Conservation (phyloP, 2,113 vertebrate species). For the Cyphomyrus discorhynchus region DNA sequence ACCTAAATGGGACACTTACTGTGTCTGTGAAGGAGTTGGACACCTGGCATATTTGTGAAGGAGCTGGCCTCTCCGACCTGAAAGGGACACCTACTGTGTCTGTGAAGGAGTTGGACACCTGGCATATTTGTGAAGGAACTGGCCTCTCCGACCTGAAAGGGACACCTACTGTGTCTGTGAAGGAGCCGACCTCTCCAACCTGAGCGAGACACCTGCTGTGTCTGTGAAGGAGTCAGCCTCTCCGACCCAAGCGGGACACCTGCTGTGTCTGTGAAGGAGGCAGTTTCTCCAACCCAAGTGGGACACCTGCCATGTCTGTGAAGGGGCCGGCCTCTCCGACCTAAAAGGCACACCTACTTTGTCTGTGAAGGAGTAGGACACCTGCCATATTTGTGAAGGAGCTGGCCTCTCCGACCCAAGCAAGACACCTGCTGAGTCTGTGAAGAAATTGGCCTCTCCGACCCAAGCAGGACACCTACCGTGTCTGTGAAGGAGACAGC, state of each 20-base stretch:
- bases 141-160: not conserved
- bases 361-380: not conserved
- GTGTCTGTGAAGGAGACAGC: not conserved
- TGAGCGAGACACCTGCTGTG: not conserved
- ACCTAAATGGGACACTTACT: not conserved
- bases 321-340: not conserved
- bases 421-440: not conserved
- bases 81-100: not conserved
- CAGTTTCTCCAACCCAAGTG: not conserved
- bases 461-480: not conserved
- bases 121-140: not conserved
- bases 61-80: not conserved
- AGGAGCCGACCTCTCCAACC: not conserved
- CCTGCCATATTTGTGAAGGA: not conserved
- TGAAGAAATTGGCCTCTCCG: not conserved
- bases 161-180: not conserved
- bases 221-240: not conserved
- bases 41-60: not conserved
- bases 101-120: not conserved
- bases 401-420: not conserved
- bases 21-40: not conserved
- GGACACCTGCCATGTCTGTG: not conserved
- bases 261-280: not conserved
- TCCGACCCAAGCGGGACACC: not conserved
- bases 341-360: not conserved